These are phyloP conservation scores for Patagioenas fasciata DNA, from an alignment of 2,113 vertebrate species.

Conservation along the genomic window DNA sequence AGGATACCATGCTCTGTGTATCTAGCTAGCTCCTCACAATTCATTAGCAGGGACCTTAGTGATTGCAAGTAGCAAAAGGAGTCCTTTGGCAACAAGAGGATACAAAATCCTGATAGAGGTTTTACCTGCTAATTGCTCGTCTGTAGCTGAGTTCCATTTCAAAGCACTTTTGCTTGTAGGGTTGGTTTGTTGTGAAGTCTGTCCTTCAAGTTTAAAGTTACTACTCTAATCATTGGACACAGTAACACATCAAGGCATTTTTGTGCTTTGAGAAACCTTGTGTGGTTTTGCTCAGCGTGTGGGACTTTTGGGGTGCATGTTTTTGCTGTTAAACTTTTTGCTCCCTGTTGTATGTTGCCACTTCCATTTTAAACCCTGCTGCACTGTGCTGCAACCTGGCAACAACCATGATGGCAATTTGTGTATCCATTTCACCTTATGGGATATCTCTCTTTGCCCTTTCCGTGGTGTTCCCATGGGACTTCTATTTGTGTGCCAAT, in stretches of 20 bases:
- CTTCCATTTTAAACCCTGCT: neutral
- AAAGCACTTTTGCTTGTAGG: neutral
- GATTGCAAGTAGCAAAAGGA: neutral
- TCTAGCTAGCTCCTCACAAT: neutral
- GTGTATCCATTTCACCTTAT: neutral
- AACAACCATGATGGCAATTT: neutral
- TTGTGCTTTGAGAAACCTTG: neutral
- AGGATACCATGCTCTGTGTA: fast-evolving
- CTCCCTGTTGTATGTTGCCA: neutral
- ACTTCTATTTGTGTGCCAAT: neutral
- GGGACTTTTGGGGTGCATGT: fast-evolving
- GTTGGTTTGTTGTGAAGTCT: neutral
- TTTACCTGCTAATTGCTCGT: neutral
- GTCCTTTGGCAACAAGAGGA: neutral
- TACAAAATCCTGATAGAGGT: neutral
- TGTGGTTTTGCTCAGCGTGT: neutral
- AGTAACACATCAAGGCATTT: neutral
- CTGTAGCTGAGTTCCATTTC: neutral
- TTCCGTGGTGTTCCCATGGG: neutral
- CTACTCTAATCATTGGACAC: neutral
- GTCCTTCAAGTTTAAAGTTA: neutral
- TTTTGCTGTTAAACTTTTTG: neutral
- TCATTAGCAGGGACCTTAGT: neutral
- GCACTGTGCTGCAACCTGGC: neutral
- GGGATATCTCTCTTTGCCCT: neutral